A percentile compares a stretch with the other conserved stretches of the same genome.
These are phyloP conservation scores for Phoenoteleia sp. DNA, from an alignment of 2,888 invertebrate species.

Conservation along the genomic window DNA sequence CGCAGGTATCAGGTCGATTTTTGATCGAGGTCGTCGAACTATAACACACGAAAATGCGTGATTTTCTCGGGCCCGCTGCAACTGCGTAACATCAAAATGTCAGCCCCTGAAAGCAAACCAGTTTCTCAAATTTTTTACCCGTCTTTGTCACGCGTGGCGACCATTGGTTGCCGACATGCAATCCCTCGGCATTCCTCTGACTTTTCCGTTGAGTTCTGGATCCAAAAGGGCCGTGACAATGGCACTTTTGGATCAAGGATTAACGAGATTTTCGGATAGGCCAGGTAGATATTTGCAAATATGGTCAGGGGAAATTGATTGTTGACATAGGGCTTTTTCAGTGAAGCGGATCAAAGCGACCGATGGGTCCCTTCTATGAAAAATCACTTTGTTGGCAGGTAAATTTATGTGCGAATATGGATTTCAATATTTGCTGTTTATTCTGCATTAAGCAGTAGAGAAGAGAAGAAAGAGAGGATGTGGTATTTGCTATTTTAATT, in stretches of 20 bases:
- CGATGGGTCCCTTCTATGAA: neutral
- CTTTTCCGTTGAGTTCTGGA: constrained; percentile 17
- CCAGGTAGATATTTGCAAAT: constrained; percentile 38
- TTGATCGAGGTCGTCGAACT: constrained; percentile 60
- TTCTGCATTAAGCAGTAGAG: too few relatives aligned
- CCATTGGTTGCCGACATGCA: constrained; percentile 14
- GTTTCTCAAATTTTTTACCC: constrained; percentile 39
- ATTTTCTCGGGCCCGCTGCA: constrained; percentile 7
- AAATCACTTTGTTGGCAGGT: neutral
- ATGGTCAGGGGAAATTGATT: neutral
- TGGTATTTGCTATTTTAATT: too few relatives aligned
- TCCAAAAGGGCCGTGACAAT: too few relatives aligned
- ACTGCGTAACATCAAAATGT: constrained; percentile 48
- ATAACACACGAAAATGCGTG: constrained; percentile 35
- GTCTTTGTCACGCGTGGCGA: constrained; percentile 8
- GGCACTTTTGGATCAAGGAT: constrained; percentile 6
- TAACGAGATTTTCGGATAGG: constrained; percentile 24
- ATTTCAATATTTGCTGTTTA: too few relatives aligned
- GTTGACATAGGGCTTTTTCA: constrained; percentile 7
- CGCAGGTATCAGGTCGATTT: constrained; percentile 53
- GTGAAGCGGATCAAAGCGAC: neutral
- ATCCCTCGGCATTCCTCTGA: constrained; percentile 34
- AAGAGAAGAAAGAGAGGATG: too few relatives aligned
- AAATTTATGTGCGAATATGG: constrained; percentile 18
- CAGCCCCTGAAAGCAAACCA: constrained; percentile 45